phyloP scores from a whole-genome alignment of 2,797 vertebrate genomes.

The Lepilemur ruficaudatus region DNA sequence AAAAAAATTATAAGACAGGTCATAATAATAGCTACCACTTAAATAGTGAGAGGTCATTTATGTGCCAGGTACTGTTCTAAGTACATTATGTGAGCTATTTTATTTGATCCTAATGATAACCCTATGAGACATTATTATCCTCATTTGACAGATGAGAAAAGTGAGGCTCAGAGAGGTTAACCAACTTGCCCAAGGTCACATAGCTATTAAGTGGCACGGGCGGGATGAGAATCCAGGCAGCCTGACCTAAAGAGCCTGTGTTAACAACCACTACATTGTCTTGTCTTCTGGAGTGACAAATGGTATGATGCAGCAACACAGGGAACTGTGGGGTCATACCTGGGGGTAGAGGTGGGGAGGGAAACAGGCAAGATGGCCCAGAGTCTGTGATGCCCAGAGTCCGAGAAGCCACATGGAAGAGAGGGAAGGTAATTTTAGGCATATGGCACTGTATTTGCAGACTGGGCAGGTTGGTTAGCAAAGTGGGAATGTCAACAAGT shows the following conservation, averaged over 20 bases:
- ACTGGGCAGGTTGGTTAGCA: background rate
- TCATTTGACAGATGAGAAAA: background rate
- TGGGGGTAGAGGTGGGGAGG: background rate
- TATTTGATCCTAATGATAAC: background rate
- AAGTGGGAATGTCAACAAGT: background rate
- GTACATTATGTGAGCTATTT: background rate
- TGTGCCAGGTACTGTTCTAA: background rate
- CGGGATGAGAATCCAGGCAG: background rate
- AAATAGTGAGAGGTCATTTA: background rate
- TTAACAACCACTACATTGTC: background rate
- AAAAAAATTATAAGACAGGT: constrained; percentile 35
- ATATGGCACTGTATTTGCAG: background rate
- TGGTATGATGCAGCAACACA: background rate
- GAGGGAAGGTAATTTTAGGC: background rate
- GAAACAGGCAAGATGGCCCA: background rate
- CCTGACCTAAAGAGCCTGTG: background rate
- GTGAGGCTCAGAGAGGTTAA: constrained; percentile 14
- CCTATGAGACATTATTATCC: background rate
- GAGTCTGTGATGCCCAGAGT: background rate
- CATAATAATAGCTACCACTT: background rate
- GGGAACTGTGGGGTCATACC: background rate
- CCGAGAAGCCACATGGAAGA: background rate
- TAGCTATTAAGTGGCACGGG: background rate
- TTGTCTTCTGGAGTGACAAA: background rate
- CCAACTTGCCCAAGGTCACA: background rate